Evolutionary conservation across 23 tunicate species (phyloP).

Genomic region (Corella eumyota): DNA sequence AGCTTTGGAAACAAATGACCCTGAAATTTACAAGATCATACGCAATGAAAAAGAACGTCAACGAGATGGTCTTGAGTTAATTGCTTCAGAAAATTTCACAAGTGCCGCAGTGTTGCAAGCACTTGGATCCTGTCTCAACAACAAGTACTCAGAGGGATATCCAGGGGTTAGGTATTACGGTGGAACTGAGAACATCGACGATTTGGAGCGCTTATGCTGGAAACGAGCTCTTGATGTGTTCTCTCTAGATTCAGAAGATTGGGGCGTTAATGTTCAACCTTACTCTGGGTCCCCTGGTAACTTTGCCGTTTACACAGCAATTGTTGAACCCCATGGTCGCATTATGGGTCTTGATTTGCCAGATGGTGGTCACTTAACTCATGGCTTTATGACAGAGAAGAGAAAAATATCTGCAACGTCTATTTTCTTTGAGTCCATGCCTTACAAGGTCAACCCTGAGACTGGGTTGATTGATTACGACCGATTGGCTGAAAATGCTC

Average conservation of each 20-base stretch:
- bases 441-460: constrained; percentile 82
- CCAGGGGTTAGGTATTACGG: constrained; percentile 99
- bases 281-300: constrained; percentile 99
- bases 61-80: constrained; percentile 84
- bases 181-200: constrained; percentile 92
- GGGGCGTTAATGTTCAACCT: constrained; percentile 99
- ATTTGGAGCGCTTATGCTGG: constrained; percentile 65
- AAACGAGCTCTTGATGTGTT: constrained; percentile 83
- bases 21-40: constrained; percentile 70
- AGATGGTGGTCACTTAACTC: constrained; percentile 99
- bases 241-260: constrained; percentile 47
- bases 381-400: constrained; percentile 94
- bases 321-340: constrained; percentile 93
- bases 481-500: constrained; percentile 70
- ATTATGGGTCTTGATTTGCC: constrained; percentile 99
- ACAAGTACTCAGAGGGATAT: constrained; percentile 99
- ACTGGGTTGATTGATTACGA: constrained; percentile 98
- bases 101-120: constrained; percentile 91
- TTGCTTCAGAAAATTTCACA: constrained; percentile 99
- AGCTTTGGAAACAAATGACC: constrained; percentile 68
- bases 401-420: constrained; percentile 97
- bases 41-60: constrained; percentile 93
- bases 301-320: constrained; percentile 91
- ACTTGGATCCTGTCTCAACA: constrained; percentile 85
- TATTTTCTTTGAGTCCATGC: constrained; percentile 99